Conservation (phyloP, 2,888 invertebrate species). For the Perdita meconis region DNA sequence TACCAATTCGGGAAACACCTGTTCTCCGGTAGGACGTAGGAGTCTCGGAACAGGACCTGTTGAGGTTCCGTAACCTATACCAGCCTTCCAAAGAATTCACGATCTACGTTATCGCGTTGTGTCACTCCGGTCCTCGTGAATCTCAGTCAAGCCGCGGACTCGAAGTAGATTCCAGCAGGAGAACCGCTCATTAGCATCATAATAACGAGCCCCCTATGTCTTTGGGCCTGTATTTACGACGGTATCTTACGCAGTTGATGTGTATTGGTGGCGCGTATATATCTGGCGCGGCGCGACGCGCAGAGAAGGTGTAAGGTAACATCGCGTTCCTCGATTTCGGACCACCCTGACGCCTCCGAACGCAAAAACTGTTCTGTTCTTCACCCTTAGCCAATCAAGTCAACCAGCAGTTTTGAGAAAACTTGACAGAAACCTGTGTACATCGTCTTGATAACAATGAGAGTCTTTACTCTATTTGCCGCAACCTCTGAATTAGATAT, state of each 20-base stretch:
- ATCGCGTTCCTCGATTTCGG: conserved; percentile 73
- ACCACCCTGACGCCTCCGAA: conserved; percentile 75
- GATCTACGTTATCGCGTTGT: conserved; percentile 37
- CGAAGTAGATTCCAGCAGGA: conserved; percentile 66
- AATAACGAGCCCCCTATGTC: conserved; percentile 80
- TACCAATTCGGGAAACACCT: no score
- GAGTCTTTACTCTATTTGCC: no score
- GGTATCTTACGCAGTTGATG: conserved; percentile 77
- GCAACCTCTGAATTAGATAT: no score
- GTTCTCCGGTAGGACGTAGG: no score
- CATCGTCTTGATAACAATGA: background rate
- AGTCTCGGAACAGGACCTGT: no score
- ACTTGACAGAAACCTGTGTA: background rate
- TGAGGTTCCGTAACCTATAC: no score
- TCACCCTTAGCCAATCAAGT: background rate
- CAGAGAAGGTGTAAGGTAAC: conserved; percentile 79
- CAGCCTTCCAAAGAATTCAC: conserved; percentile 4
- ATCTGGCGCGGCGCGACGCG: conserved; percentile 57
- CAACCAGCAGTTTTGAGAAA: background rate
- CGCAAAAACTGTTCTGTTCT: background rate
- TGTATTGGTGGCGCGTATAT: conserved; percentile 80
- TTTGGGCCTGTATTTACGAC: conserved; percentile 78
- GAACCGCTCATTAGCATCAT: conserved; percentile 80
- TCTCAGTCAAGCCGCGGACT: conserved; percentile 46
- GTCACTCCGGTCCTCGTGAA: conserved; percentile 62